Base-by-base conservation (phyloP, 2,797 vertebrate species). In the Acanthornis magna region DNA sequence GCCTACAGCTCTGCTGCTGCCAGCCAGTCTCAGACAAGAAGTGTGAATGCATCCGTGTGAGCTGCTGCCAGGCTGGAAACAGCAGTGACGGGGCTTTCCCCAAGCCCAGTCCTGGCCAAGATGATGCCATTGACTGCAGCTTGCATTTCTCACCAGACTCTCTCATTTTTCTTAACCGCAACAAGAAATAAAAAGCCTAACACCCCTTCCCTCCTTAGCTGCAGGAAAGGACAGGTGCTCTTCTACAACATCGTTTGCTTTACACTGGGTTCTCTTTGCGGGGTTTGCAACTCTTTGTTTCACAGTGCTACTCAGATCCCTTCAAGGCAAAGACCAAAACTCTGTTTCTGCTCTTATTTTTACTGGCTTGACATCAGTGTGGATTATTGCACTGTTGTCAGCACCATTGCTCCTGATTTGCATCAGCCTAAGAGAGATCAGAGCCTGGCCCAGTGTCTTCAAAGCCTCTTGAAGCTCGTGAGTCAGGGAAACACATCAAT, bases 401-500 rank as follows among this genome's bases (percentile, higher is more conserved):
- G 94, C 94, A 91, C 85, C 94, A 23, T 50, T 78, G 91, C 91
- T 95, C 94, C 89, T 94, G 94, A 94, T 93, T 97, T 96, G 94
- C 95, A 96, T 96, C 91, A 87, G 93, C 32, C 53, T 75, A 23
- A 54, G 89, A 88, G 79, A 95, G 95, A 96, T 96, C 96, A 94
- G 92, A 96, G 95, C 94, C 70, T 48, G 76, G 88, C 92, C 89
- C 76, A 76, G 82, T 73, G 94, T 81, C 85, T 96, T 96, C 95
- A 97, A 96, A 96, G 96, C 85, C 48, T 92, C 95, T 82, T 53
- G 82, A 89, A 95, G 91, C 85, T 58, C 19, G 79, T 89, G 96
- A 95, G 95, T 95, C 94, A 96, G 94, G 91, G 92, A 93, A 96
- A 81, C 55, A 88, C 93, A 97, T 95, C 95, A 96, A 95, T 97